These are phyloP conservation scores for Microcebus lehilahytsara DNA, from an alignment of 2,113 vertebrate genomes.

Conservation along the genomic window DNA sequence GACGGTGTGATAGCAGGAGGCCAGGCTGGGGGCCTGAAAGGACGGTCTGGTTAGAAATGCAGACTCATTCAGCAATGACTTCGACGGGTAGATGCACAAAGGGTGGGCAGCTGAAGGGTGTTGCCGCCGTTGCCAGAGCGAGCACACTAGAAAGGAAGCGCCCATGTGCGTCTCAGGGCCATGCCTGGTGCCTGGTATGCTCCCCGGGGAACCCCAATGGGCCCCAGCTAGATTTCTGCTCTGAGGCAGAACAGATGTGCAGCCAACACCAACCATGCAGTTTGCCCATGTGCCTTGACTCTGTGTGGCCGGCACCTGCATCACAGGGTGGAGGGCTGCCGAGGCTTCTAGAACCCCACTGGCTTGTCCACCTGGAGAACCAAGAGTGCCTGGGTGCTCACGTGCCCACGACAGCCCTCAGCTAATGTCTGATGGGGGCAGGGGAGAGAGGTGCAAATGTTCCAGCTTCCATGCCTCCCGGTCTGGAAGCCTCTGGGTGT, in stretches of 20 bases:
- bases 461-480: neutral
- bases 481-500: neutral
- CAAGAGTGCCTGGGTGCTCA: neutral
- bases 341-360: neutral
- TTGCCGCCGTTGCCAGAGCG: neutral
- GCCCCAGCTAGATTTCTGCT: neutral
- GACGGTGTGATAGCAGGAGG: neutral
- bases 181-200: neutral
- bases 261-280: neutral
- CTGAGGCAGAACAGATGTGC: neutral
- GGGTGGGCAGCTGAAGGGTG: neutral
- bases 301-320: neutral
- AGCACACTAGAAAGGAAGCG: neutral
- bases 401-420: neutral
- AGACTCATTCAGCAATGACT: neutral
- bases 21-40: neutral
- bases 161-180: neutral
- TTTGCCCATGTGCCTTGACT: fast-evolving
- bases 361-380: neutral
- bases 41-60: neutral
- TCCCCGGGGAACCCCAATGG: neutral
- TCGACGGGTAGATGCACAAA: neutral
- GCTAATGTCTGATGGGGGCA: neutral
- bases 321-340: neutral
- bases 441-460: neutral